These are phyloP conservation scores for Heteromormyrus szaboi DNA, from an alignment of 2,797 vertebrate genomes.

Conservation along the genomic window DNA sequence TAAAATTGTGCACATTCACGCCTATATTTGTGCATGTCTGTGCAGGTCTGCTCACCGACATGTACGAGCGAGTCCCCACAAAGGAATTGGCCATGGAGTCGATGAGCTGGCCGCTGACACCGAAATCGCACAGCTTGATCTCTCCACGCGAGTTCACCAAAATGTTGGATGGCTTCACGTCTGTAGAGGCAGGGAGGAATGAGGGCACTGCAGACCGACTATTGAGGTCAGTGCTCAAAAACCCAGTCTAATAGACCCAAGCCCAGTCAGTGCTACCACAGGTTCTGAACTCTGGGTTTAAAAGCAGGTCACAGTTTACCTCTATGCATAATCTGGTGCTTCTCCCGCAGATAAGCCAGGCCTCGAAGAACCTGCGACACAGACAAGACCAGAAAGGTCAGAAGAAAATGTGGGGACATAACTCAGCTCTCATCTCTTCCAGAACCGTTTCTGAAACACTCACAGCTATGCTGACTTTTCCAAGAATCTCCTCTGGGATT, in stretches of 20 bases:
- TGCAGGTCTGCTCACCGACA: slow-evolving; percentile 79
- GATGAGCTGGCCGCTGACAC: slow-evolving; percentile 96
- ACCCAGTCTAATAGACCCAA: background rate
- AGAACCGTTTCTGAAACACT: background rate
- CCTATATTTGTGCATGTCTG: background rate
- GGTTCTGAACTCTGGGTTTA: background rate
- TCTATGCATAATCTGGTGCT: slow-evolving; percentile 91
- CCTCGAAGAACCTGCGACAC: slow-evolving; percentile 72
- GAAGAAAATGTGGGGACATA: background rate
- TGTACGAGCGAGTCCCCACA: slow-evolving; percentile 96
- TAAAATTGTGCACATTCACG: background rate
- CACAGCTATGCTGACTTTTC: slow-evolving; percentile 65
- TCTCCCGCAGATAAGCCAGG: slow-evolving; percentile 80
- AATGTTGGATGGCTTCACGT: slow-evolving; percentile 97
- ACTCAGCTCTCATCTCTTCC: background rate
- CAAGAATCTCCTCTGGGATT: slow-evolving; percentile 80
- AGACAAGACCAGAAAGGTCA: background rate
- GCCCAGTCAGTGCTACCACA: background rate
- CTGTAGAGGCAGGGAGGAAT: slow-evolving; percentile 50
- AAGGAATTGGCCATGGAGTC: slow-evolving; percentile 99
- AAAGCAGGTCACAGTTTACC: slow-evolving; percentile 52
- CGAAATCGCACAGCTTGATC: slow-evolving; percentile 96
- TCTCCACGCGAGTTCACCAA: slow-evolving; percentile 94
- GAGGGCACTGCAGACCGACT: background rate
- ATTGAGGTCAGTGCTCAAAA: background rate